A percentile compares a stretch with the other conserved stretches of the same genome.
Evolutionary conservation across 2,888 invertebrate species (phyloP).

Genomic region (Dryadula phaetusa): DNA sequence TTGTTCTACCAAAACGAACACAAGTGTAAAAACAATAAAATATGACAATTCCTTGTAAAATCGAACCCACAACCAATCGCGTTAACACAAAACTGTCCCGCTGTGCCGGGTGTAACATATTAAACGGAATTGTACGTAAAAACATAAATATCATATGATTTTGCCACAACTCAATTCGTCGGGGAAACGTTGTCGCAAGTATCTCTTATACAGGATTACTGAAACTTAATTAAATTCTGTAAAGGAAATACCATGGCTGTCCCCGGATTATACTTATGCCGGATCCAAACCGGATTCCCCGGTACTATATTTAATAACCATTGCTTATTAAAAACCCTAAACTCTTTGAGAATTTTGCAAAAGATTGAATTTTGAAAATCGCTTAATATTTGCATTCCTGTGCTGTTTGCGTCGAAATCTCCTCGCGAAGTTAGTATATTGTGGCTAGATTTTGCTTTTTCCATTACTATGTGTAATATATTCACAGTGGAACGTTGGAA

Average conservation of each 20-base stretch:
- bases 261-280: slow-evolving; percentile 24
- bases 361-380: slow-evolving; percentile 11
- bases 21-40: too few species aligned
- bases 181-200: slow-evolving; percentile 16
- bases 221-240: slow-evolving; percentile 37
- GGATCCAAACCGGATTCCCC: slow-evolving; percentile 9
- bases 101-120: too few species aligned
- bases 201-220: slow-evolving; percentile 32
- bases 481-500: too few species aligned
- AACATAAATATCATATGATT: neutral
- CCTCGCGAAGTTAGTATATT: neutral
- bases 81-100: too few species aligned
- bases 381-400: slow-evolving; percentile 1
- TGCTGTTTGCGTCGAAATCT: slow-evolving; percentile 1
- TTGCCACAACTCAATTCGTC: slow-evolving; percentile 8
- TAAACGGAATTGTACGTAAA: too few species aligned
- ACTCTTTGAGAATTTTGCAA: slow-evolving; percentile 24
- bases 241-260: slow-evolving; percentile 36
- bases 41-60: too few species aligned
- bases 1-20: too few species aligned
- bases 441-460: neutral
- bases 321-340: slow-evolving; percentile 28
- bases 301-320: slow-evolving; percentile 33
- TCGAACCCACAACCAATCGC: too few species aligned
- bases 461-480: too few species aligned